phyloP scores from a whole-genome alignment of 1,140 invertebrate genomes.

The Zaprionus africanus region DNA sequence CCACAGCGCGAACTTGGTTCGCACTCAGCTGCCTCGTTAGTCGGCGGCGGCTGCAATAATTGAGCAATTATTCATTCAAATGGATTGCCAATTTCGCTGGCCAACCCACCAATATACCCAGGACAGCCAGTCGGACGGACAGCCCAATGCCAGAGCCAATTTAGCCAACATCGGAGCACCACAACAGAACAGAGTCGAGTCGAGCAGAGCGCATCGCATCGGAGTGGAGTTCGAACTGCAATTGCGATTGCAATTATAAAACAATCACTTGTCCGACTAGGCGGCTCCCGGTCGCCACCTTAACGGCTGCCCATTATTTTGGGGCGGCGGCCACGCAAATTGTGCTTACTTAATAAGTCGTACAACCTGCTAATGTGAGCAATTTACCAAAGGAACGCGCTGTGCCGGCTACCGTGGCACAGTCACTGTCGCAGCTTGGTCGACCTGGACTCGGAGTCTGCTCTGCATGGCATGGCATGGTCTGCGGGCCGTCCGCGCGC shows the following conservation, averaged over 20 bases:
- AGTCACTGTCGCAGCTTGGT: neutral
- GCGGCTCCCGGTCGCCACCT: constrained; percentile 77
- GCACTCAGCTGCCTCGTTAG: constrained; percentile 57
- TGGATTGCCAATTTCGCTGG: constrained; percentile 79
- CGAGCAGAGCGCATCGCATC: constrained; percentile 55
- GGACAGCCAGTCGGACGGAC: neutral
- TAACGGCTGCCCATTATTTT: constrained; percentile 78
- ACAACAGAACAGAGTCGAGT: neutral
- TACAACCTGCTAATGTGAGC: constrained; percentile 84
- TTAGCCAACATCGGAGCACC: constrained; percentile 55
- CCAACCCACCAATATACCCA: constrained; percentile 51
- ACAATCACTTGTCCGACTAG: constrained; percentile 81
- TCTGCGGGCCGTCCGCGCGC: constrained; percentile 63
- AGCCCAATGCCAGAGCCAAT: constrained; percentile 65
- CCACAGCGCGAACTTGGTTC: neutral
- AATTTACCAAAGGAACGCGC: constrained; percentile 83
- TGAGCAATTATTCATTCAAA: constrained; percentile 85
- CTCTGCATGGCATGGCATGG: neutral
- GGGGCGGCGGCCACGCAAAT: constrained; percentile 83
- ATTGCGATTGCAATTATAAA: constrained; percentile 85
- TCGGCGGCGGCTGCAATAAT: constrained; percentile 75
- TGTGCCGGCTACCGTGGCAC: constrained; percentile 43
- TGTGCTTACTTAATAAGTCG: constrained; percentile 84
- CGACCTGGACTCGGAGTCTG: neutral
- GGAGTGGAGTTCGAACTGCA: constrained; percentile 68